A percentile compares a stretch with the other conserved stretches of the same genome.
Conservation (phyloP, 2,888 invertebrate genomes). For the Nematopogon swammerdamellus region DNA sequence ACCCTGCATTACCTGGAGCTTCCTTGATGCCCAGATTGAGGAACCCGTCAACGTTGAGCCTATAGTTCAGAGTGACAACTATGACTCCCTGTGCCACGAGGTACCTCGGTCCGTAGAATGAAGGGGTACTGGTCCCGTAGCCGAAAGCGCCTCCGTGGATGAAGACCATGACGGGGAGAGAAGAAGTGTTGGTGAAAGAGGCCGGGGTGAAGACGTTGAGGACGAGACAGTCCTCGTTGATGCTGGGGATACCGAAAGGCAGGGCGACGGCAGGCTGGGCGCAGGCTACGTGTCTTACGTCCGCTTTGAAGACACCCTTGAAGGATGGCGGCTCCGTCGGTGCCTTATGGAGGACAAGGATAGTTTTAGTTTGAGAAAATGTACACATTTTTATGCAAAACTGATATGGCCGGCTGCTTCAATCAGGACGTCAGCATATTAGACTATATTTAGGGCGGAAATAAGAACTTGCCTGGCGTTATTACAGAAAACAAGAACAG, state of each 20-base stretch:
- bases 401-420: no score
- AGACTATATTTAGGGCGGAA: no score
- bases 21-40: conserved; percentile 34
- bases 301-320: conserved; percentile 32
- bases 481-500: no score
- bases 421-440: no score
- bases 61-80: conserved; percentile 47
- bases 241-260: conserved; percentile 34
- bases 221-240: conserved; percentile 44
- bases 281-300: conserved; percentile 31
- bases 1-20: conserved; percentile 46
- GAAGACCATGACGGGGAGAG: conserved; percentile 40
- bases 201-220: conserved; percentile 39
- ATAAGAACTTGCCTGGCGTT: no score
- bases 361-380: no score
- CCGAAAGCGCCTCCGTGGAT: conserved; percentile 52
- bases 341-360: no score
- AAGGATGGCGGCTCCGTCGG: conserved; percentile 28
- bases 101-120: conserved; percentile 43
- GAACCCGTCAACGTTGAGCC: conserved; percentile 45
- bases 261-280: conserved; percentile 39
- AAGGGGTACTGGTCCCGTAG: conserved; percentile 36
- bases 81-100: conserved; percentile 37
- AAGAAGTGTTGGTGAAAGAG: conserved; percentile 17
- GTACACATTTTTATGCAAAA: no score